Evolutionary conservation across 2,797 vertebrate species (phyloP), one percentile per base, ranked within the genome.

Genomic region (Cephalopachus bancanus): DNA sequence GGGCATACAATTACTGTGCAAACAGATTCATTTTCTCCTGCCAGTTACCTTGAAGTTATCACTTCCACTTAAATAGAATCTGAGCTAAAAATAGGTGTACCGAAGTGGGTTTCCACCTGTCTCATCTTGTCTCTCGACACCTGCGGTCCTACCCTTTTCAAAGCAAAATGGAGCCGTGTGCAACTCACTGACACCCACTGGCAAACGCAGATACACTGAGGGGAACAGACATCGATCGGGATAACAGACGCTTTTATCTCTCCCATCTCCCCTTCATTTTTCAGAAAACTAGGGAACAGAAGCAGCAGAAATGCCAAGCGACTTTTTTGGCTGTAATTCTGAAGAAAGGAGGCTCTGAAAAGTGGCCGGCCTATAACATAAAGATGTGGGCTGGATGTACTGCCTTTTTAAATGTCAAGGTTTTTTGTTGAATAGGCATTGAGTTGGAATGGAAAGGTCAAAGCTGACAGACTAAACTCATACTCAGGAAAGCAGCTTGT

Each of bases 21-120:
- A 88, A 83, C 97, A 98, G 94, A 88, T 74, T 95, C 75, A n/a
- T 93, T 97, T 98, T 96, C 74, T 93, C 93, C 96, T 97, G 92
- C 85, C 97, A 74, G 90, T 96, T 98, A 97, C 97, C 96, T 98
- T 97, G 19, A 53, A 81, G 65, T 76, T 97, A 71, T 92, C 92
- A 71, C 94, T 97, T 85, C 37, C 85, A 53, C 88, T 93, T 72
- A 98, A 98, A 98, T 96, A 98, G 96, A 97, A 95, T 83, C 53
- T 49, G 59, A 90, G 16, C 92, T 98, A 95, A 98, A 98, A 98
- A 97, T 96, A 98, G 95, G 24, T 0, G 72, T 49, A 26, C 85
- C 0, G 83, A 94, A 97, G 96, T 94, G 85, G 93, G 83, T 97
- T 96, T 96, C 97, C 53, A 95, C 85, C 75, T 88, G 94, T 64